Base-by-base conservation (phyloP, 2,113 vertebrate genomes). In the Microcebus ravelobensis region DNA sequence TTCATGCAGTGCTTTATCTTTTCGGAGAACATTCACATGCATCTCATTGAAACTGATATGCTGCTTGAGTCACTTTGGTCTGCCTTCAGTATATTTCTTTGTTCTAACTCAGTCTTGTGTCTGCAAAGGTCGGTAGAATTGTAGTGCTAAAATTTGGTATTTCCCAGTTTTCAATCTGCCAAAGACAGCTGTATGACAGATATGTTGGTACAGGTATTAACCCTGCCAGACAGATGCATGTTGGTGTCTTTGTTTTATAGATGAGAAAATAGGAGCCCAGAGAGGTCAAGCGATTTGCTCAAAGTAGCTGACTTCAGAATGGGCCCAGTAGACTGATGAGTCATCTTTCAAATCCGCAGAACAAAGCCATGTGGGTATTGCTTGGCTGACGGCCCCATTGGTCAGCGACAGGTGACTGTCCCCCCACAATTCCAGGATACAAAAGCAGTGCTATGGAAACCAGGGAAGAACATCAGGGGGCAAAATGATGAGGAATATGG, bases 161-260 rank as follows among this genome's bases (percentile, higher is more conserved):
- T 95, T 68, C 48, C 34, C 42, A 61, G 81, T 88, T 92, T 96
- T 94, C 86, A 95, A 65, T 96, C 74, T 95, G n/a, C 57, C 74
- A 83, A 95, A 94, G 73, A 95, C 29, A 97, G 87, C 59, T 87
- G 2, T 84, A 36, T 90, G 95, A 80, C n/a, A 89, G 63, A 87
- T 93, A 86, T 23, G 57, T 80, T 93, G 83, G 65, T 42, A 52
- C n/a, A 77, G 39, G 70, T 94, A 79, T 94, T 94, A 91, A 59
- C 63, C 39, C 39, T 91, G 42, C 50, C 73, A 96, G 73, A 34
- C 10, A 94, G 73, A 82, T 73, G 23, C 86, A 79, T 50, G 45
- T 20, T 82, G 68, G 59, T 85, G 45, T 95, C 87, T 95, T 94
- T 89, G 83, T 74, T 96, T 98, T 70, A 83, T 83, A 77, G 61